Conservation (phyloP, 2,888 invertebrate genomes). For the Tubulanus polymorphus region DNA sequence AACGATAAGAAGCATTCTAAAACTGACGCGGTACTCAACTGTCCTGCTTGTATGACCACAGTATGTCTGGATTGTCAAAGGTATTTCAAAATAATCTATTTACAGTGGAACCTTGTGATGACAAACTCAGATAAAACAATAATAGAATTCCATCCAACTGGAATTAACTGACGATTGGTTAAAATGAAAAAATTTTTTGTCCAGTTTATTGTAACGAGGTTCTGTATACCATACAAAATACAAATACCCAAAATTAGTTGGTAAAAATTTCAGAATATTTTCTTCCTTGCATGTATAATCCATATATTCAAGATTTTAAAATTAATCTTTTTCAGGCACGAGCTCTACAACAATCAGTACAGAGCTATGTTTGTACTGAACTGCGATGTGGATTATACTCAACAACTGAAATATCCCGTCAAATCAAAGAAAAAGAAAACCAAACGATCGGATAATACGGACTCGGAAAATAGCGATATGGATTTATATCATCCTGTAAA, state of each 20-base stretch:
- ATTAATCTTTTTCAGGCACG: conserved; percentile 52
- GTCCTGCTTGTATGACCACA: conserved; percentile 61
- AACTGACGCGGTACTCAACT: conserved; percentile 61
- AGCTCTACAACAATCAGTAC: conserved; percentile 58
- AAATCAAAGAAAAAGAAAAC: conserved; percentile 34
- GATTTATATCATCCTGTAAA: conserved; percentile 55
- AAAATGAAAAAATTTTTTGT: no score
- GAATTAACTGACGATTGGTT: no score
- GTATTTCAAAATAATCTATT: no score
- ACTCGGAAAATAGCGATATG: neutral
- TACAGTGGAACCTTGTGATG: no score
- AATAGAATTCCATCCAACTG: no score
- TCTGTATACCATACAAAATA: no score
- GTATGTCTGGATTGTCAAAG: conserved; percentile 61
- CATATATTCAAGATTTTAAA: no score
- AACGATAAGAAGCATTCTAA: conserved; percentile 29
- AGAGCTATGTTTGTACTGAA: conserved; percentile 63
- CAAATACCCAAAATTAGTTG: no score
- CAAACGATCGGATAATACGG: conserved; percentile 5
- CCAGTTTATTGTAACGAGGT: no score
- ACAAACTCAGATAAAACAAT: no score
- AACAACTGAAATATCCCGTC: conserved; percentile 42
- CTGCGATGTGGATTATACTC: conserved; percentile 54
- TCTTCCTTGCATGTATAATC: no score
- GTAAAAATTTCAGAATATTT: no score